phyloP scores from a whole-genome alignment of 2,797 vertebrate genomes.

The Crocidura indochinensis region DNA sequence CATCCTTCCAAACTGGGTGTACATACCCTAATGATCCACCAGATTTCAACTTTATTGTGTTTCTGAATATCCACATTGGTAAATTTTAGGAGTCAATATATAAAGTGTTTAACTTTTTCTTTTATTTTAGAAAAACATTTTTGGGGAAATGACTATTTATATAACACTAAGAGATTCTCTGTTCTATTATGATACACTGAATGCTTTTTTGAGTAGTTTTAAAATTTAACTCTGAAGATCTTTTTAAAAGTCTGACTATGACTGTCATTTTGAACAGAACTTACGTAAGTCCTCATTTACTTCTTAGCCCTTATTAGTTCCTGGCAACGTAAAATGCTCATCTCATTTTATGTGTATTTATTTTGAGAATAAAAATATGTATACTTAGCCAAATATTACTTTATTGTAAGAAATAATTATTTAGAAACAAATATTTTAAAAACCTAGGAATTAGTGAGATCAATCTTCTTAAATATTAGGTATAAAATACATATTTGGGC shows the following conservation, averaged over 20 bases:
- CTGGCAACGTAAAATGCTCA: background rate
- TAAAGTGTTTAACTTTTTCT: background rate
- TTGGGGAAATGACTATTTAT: fast-evolving
- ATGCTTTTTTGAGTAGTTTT: background rate
- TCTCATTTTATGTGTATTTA: background rate
- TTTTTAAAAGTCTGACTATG: background rate
- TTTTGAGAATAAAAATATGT: background rate
- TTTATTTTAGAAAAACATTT: background rate
- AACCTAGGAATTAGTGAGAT: background rate
- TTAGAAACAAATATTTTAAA: constrained; percentile 4
- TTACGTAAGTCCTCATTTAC: background rate
- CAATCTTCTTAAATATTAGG: background rate
- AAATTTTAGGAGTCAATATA: background rate
- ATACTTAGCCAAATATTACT: background rate
- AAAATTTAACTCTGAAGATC: background rate
- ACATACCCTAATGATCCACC: background rate
- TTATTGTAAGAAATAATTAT: background rate
- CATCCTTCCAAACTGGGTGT: background rate
- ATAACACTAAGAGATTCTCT: background rate
- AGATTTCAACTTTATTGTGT: background rate
- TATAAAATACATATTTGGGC: background rate
- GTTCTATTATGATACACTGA: background rate
- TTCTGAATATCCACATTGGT: background rate
- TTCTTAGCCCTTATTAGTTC: background rate
- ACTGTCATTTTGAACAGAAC: background rate